Evolutionary conservation across 2,113 vertebrate genomes (phyloP), one percentile per base, ranked within the genome.

Genomic region (Phylloscopus trochilus): DNA sequence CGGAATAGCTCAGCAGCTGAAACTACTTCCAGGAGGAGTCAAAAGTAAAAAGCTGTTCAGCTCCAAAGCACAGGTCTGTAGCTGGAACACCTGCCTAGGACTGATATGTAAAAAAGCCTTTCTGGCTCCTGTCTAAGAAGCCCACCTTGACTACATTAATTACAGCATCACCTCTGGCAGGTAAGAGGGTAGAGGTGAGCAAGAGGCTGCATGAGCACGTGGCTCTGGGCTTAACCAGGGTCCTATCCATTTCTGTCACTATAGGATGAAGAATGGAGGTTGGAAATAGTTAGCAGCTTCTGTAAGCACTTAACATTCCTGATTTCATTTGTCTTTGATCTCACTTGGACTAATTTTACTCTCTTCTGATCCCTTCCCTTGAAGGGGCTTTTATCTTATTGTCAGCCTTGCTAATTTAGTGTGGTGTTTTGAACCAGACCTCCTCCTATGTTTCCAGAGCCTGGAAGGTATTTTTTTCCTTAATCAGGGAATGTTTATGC

Each of bases 231-330:
- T 91, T 49, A 43, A 72, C 37, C 26, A 12, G 41, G n/a, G 39
- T 49, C 1, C 2, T 35, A 43, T 69, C 58, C 47, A 15, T 63
- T 95, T 74, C 85, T 95, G 68, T 92, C 75, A 67, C 68, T 59
- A 0, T 3, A 27, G 0, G 6, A 26, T 85, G 88, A 89, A 63
- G 47, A 77, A 52, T 60, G 44, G 83, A 86, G 64, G n/a, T 83
- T 94, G 52, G 79, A 83, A 95, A 63, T 89, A 95, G 86, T 83
- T 73, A 6, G 55, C 73, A 89, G 94, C 91, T 96, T 95, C 96
- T 95, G 94, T 95, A 91, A 97, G 85, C 88, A 93, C 76, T 96
- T 95, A 94, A 93, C 93, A 90, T 94, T 96, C 93, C 90, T 96
- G 75, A 81, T 95, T 94, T 74, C 59, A 41, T 94, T 90, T 80